Percentiles rank a stretch among this genome's conserved stretches.
Conservation (phyloP, 1,140 invertebrate species). For the Bombus ignitus region DNA sequence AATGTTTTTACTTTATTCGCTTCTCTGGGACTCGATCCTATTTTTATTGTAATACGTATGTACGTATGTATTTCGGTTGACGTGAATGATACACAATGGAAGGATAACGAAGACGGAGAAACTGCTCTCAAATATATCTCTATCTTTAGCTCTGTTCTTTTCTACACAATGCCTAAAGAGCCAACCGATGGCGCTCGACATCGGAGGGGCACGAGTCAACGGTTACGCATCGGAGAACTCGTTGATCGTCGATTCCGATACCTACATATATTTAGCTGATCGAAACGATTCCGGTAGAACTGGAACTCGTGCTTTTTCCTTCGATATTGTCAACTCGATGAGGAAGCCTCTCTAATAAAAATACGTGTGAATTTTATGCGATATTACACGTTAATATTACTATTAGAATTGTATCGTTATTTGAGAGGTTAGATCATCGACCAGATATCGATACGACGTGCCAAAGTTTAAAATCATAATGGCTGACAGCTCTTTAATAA, state of each 20-base stretch:
- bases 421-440: too few species aligned
- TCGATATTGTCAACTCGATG: not conserved
- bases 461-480: not conserved
- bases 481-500: not conserved
- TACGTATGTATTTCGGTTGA: conserved; percentile 12
- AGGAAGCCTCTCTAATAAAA: not conserved
- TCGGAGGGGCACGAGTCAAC: conserved; percentile 23
- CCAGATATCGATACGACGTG: too few species aligned
- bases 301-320: conserved; percentile 15
- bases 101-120: not conserved
- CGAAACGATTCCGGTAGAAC: conserved; percentile 9
- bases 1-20: not conserved
- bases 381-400: too few species aligned
- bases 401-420: too few species aligned
- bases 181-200: not conserved
- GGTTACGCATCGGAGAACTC: conserved; percentile 12
- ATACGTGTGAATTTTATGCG: too few species aligned
- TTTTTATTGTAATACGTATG: too few species aligned
- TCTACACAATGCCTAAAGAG: not conserved
- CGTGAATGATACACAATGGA: conserved; percentile 1
- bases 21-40: not conserved
- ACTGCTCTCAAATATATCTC: conserved; percentile 6
- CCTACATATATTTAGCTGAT: not conserved
- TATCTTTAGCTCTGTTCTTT: conserved; percentile 37
- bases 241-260: conserved; percentile 34